Evolutionary conservation across 2,888 invertebrate species (phyloP).

Genomic region (Meiosimyza decipiens): DNA sequence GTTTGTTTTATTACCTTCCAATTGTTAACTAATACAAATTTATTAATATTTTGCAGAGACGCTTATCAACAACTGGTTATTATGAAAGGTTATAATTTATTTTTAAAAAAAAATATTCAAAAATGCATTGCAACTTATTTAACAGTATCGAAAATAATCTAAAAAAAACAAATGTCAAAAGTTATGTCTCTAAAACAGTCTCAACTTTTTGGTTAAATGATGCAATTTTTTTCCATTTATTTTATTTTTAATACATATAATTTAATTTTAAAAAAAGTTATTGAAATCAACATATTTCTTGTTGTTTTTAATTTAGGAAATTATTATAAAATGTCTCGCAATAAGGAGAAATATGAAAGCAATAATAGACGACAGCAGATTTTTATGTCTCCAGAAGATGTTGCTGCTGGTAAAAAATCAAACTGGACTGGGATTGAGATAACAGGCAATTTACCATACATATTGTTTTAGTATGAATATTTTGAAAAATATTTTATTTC

Average conservation of each 20-base stretch:
- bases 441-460: constrained; percentile 69
- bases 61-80: constrained; percentile 68
- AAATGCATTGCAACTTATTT: constrained; percentile 29
- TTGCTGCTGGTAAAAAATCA: constrained; percentile 91
- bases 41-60: constrained; percentile 68
- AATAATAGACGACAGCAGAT: constrained; percentile 85
- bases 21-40: constrained; percentile 60
- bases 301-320: constrained; percentile 54
- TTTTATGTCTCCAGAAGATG: constrained; percentile 93
- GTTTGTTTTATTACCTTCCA: constrained; percentile 41
- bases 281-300: not conserved
- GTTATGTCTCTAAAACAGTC: constrained; percentile 58
- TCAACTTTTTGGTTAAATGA: constrained; percentile 47
- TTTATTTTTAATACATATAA: too few relatives aligned
- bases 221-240: not conserved
- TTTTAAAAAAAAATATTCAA: constrained; percentile 44
- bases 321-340: constrained; percentile 73
- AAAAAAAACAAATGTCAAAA: constrained; percentile 47
- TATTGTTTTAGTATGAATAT: not conserved
- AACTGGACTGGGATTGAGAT: constrained; percentile 94
- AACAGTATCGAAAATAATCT: constrained; percentile 13
- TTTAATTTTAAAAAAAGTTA: too few relatives aligned
- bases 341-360: constrained; percentile 91
- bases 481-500: not conserved
- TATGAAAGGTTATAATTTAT: constrained; percentile 67